Conservation (phyloP, 2,797 vertebrate species). For the Heterohyrax brucei region DNA sequence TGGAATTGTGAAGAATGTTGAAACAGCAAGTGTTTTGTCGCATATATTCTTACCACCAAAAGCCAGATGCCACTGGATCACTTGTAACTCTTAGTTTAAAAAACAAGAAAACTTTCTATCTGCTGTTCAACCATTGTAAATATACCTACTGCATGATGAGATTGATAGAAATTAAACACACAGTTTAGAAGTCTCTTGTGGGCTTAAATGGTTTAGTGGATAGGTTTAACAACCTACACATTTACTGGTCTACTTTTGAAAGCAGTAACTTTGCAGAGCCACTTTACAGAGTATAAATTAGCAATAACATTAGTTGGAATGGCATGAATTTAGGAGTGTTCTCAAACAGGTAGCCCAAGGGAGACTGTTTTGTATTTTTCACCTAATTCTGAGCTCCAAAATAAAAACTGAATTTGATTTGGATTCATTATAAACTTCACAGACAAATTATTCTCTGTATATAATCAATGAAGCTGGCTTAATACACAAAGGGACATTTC, state of each 20-base stretch:
- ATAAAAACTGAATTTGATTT: slow-evolving; percentile 15
- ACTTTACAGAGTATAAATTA: slow-evolving; percentile 32
- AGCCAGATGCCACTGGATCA: no score
- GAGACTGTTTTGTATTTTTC: slow-evolving; percentile 29
- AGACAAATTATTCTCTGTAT: background rate
- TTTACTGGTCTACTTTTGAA: background rate
- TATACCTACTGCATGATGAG: background rate
- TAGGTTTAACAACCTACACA: background rate
- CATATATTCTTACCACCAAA: background rate
- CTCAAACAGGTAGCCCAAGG: background rate
- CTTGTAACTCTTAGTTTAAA: background rate
- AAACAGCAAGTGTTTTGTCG: background rate
- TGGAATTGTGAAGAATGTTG: background rate
- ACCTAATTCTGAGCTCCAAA: slow-evolving; percentile 44
- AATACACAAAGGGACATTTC: slow-evolving; percentile 28
- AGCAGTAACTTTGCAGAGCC: background rate
- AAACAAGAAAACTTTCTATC: background rate
- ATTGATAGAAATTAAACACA: background rate
- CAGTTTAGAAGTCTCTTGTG: background rate
- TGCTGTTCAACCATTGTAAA: background rate
- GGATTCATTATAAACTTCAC: slow-evolving; percentile 48
- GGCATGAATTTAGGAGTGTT: background rate
- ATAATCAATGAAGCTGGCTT: background rate
- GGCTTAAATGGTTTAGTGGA: background rate
- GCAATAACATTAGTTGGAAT: background rate